Percentiles rank a stretch among this genome's conserved stretches.
These are phyloP conservation scores for Eucera pruinosa DNA, from an alignment of 2,888 invertebrate species.

Conservation along the genomic window DNA sequence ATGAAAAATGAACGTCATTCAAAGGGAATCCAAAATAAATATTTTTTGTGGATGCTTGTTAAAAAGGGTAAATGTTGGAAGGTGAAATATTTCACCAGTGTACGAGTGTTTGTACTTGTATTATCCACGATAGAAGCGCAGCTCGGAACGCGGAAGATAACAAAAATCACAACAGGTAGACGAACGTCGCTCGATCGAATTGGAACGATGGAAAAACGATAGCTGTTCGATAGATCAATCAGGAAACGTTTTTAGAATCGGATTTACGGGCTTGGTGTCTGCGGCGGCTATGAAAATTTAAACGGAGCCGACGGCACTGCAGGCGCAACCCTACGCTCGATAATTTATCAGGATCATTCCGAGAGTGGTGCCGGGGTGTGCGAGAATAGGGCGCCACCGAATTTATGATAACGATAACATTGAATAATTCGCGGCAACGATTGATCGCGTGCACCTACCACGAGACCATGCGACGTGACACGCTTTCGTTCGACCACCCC, in stretches of 20 bases:
- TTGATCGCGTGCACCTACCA: constrained; percentile 59
- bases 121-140: constrained; percentile 14
- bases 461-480: constrained; percentile 37
- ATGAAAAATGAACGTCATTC: background rate
- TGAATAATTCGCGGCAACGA: constrained; percentile 70
- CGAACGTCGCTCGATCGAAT: constrained; percentile 46
- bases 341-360: constrained; percentile 75
- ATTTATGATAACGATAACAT: constrained; percentile 74
- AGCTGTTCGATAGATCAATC: constrained; percentile 52
- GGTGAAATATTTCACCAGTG: constrained; percentile 14
- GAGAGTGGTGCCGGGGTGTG: constrained; percentile 49
- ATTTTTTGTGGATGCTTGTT: constrained; percentile 3
- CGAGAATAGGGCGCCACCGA: constrained; percentile 64
- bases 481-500: constrained; percentile 15
- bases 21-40: constrained; percentile 5
- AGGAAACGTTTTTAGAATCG: constrained; percentile 56
- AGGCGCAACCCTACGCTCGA: constrained; percentile 51
- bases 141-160: constrained; percentile 33
- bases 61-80: background rate
- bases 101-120: constrained; percentile 6
- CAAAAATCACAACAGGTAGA: constrained; percentile 61
- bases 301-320: constrained; percentile 56
- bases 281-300: constrained; percentile 63
- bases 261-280: constrained; percentile 39
- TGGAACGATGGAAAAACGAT: constrained; percentile 48